A percentile compares a stretch with the other conserved stretches of the same genome.
Evolutionary conservation across 2,113 vertebrate species (phyloP).

Genomic region (Nannospalax galili): DNA sequence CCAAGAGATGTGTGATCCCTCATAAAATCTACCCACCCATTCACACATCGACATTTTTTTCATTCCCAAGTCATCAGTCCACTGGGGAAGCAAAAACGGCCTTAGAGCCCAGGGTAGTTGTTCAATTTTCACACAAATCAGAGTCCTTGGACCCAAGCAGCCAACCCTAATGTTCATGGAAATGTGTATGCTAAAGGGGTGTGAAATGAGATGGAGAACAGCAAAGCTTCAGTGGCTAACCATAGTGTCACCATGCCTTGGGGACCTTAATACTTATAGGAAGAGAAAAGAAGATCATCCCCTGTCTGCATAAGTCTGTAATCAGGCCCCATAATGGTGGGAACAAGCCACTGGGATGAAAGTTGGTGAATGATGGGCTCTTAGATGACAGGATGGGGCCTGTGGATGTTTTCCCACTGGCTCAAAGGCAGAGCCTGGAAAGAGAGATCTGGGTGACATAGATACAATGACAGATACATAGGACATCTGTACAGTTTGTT

Average conservation of each 20-base stretch:
- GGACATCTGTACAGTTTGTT: neutral
- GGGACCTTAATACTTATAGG: neutral
- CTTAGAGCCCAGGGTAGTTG: neutral
- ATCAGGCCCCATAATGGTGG: neutral
- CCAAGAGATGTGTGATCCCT: neutral
- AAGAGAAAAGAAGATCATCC: neutral
- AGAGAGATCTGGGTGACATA: neutral
- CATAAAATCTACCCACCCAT: neutral
- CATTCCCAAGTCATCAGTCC: conserved; percentile 5
- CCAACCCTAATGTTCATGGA: neutral
- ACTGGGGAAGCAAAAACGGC: neutral
- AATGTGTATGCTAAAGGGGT: neutral
- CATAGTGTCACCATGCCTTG: neutral
- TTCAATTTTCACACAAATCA: neutral
- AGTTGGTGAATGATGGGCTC: neutral
- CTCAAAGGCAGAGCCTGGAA: neutral
- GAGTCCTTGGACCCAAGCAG: neutral
- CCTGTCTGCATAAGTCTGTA: neutral
- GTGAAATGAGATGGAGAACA: neutral
- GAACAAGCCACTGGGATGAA: neutral
- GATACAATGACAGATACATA: neutral
- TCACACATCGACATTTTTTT: neutral
- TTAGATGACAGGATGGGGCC: neutral
- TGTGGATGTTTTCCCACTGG: neutral
- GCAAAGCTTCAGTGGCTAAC: neutral